Conservation (phyloP, 2,888 invertebrate genomes). For the Acanthosepion esculentum region DNA sequence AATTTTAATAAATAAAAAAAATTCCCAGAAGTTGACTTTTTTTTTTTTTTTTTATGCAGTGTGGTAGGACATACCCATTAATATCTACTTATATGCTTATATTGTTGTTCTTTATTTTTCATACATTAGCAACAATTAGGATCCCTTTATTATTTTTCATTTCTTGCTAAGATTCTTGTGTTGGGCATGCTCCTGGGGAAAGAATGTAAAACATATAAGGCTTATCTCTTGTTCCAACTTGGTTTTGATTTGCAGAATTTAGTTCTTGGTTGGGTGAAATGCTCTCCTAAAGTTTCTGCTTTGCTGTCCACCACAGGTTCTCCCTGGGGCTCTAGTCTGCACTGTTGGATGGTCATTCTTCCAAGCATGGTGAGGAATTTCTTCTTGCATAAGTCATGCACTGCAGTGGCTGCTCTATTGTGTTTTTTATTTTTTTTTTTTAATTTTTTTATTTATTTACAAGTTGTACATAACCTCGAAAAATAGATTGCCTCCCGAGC, state of each 20-base stretch:
- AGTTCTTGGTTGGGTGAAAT: conserved; percentile 44
- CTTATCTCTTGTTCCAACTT: conserved; percentile 45
- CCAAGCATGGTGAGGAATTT: conserved; percentile 48
- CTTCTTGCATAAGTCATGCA: conserved; percentile 46
- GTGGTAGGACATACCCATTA: not conserved
- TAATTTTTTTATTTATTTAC: not conserved
- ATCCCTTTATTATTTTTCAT: not conserved
- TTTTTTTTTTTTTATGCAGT: not conserved
- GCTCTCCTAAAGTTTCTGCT: conserved; percentile 47
- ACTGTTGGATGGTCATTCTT: conserved; percentile 47
- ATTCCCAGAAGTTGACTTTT: not conserved
- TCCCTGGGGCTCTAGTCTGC: conserved; percentile 48
- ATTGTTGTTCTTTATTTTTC: not conserved
- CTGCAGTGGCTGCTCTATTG: conserved; percentile 48
- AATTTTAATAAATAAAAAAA: not conserved
- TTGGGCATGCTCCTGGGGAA: conserved; percentile 43
- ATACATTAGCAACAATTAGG: not conserved
- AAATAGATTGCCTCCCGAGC: conserved; percentile 22
- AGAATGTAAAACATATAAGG: conserved; percentile 41
- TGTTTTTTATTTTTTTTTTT: not conserved
- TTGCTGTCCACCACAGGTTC: conserved; percentile 48
- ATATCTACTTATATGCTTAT: not conserved
- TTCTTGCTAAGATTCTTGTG: not conserved
- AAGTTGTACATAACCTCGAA: conserved; percentile 13
- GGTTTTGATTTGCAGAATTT: conserved; percentile 41